Conservation (phyloP, 2,113 vertebrate species). For the Macquaria australasica region DNA sequence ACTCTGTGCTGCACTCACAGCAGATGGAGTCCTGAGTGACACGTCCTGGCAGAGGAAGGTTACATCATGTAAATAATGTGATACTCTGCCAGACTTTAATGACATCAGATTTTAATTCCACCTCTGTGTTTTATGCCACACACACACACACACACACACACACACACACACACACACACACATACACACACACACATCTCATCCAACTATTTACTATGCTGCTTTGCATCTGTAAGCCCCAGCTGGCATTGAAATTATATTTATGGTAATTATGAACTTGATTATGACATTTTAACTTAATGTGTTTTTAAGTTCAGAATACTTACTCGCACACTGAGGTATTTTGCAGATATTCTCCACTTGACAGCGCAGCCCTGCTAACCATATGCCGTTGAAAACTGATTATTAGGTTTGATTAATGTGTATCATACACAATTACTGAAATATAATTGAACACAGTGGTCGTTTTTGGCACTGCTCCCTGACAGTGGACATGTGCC, state of each 20-base stretch:
- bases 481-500: slow-evolving; percentile 74
- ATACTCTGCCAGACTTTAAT: slow-evolving; percentile 75
- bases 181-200: slow-evolving; percentile 24
- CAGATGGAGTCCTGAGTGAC: slow-evolving; percentile 81
- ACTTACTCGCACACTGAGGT: slow-evolving; percentile 39
- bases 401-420: slow-evolving; percentile 80
- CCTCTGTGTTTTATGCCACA: slow-evolving; percentile 58
- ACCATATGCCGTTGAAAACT: slow-evolving; percentile 81
- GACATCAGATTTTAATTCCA: slow-evolving; percentile 74
- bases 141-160: slow-evolving; percentile 23
- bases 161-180: slow-evolving; percentile 18
- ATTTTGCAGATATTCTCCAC: slow-evolving; percentile 55
- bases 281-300: slow-evolving; percentile 75
- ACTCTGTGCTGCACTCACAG: slow-evolving; percentile 39
- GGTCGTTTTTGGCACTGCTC: slow-evolving; percentile 76
- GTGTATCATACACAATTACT: slow-evolving; percentile 78
- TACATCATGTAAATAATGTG: slow-evolving; percentile 81
- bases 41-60: slow-evolving; percentile 77
- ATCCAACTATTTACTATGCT: slow-evolving; percentile 52
- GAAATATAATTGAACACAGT: slow-evolving; percentile 80
- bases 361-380: slow-evolving; percentile 69
- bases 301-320: slow-evolving; percentile 62
- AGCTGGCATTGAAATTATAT: slow-evolving; percentile 73
- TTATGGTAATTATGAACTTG: slow-evolving; percentile 69
- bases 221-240: slow-evolving; percentile 59